Evolutionary conservation across 1,140 invertebrate genomes (phyloP), one percentile per base, ranked within the genome.

Genomic region (Dendrolimus punctatus): DNA sequence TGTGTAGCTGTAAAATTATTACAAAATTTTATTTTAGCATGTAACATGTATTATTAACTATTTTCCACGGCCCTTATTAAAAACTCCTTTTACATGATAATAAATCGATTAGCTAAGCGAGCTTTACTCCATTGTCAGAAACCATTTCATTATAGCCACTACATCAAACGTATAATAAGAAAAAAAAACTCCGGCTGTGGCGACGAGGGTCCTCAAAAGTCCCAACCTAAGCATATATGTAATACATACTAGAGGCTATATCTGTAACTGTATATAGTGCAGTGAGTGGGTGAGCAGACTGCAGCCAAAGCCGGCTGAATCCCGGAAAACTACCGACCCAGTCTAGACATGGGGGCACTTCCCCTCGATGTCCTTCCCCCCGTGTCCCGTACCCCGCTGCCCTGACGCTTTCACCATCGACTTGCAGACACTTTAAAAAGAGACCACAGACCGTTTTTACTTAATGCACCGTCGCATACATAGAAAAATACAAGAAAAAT

Each of bases 241-340:
- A 23, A 23, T 23, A 23, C 23, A 23, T 23, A 23, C 23, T 23
- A 23, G 23, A 2, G 23, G 23, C 23, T 23, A 82, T 57, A 64
- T 61, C 56, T 68, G 64, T 71, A 75, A 64, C 60, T 69, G 53
- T 40, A n/a, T 58, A 73, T 60, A 79, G 65, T 80, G 77, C 77
- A 76, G 68, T 80, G 80, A 81, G 76, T 84, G 76, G 78, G 76
- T 79, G 74, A 80, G 69, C 70, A 73, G 71, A 78, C 80, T 85
- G 82, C 82, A 85, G 76, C 66, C 78, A 81, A 80, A 82, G 76
- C 76, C 72, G 78, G 62, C 79, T 83, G 82, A 83, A 85, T 85
- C 80, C 82, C 80, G 82, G 82, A 85, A 85, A 85, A 85, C 82
- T 85, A 85, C 82, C 82, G 80, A 85, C 82, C 82, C 82, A 85